These are phyloP conservation scores for Galaxea fascicularis DNA, from an alignment of 92 coral and sea anemone genomes.

Conservation along the genomic window DNA sequence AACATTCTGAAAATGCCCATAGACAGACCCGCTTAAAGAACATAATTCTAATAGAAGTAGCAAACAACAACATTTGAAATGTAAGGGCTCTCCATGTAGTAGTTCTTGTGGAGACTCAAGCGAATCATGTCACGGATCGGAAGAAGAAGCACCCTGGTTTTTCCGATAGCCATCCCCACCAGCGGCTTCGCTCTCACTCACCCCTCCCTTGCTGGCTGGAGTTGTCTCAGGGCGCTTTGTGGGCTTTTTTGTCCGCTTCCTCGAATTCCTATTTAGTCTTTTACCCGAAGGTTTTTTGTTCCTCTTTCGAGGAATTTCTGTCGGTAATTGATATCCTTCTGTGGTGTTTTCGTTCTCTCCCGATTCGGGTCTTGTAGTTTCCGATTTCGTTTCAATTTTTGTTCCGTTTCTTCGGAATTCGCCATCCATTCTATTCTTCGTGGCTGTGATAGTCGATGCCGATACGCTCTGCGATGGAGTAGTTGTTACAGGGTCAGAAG, in stretches of 20 bases:
- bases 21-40: no score
- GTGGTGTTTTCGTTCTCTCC: neutral
- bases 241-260: conserved; percentile 11
- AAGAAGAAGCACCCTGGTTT: neutral
- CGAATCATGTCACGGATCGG: neutral
- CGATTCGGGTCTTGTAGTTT: neutral
- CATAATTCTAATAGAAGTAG: no score
- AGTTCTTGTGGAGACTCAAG: neutral
- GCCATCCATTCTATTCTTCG: neutral
- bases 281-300: conserved; percentile 31
- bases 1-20: no score
- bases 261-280: conserved; percentile 8
- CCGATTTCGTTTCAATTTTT: neutral
- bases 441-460: neutral
- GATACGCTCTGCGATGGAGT: neutral
- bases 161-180: neutral
- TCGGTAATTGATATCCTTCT: neutral
- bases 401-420: conserved; percentile 8
- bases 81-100: no score
- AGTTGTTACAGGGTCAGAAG: conserved; percentile 2
- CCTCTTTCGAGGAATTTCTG: conserved; percentile 21
- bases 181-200: neutral
- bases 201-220: conserved; percentile 14
- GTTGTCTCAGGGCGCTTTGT: conserved; percentile 1
- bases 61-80: no score